phyloP scores from a whole-genome alignment of 2,888 invertebrate species.

The Actias luna region DNA sequence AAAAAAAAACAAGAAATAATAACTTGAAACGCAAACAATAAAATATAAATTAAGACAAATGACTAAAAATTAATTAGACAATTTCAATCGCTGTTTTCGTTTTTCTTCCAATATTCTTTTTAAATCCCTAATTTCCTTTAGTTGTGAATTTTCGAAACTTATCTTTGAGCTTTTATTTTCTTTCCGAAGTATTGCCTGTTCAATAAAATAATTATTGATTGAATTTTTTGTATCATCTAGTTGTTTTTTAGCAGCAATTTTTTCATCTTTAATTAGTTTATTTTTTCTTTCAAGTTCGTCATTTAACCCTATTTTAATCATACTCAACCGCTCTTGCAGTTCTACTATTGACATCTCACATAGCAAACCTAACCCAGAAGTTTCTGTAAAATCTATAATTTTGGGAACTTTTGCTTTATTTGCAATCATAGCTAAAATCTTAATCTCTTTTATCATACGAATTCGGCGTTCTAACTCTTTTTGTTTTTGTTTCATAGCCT shows the following conservation, averaged over 20 bases:
- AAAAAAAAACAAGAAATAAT: neutral
- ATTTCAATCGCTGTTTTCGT: conserved; percentile 56
- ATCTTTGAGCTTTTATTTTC: conserved; percentile 47
- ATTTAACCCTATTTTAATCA: conserved; percentile 73
- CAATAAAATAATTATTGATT: conserved; percentile 60
- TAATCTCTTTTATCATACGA: conserved; percentile 77
- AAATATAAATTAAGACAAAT: neutral
- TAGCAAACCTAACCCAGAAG: conserved; percentile 80
- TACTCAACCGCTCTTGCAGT: conserved; percentile 77
- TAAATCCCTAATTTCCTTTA: conserved; percentile 72
- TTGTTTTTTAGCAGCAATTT: conserved; percentile 66
- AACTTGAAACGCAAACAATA: neutral
- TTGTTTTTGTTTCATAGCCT: conserved; percentile 67
- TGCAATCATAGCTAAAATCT: conserved; percentile 70
- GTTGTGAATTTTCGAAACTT: conserved; percentile 31
- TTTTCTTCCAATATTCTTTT: conserved; percentile 75
- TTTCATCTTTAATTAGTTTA: conserved; percentile 64
- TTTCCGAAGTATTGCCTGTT: conserved; percentile 51
- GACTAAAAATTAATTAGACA: conserved; percentile 27
- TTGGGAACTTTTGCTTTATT: conserved; percentile 75
- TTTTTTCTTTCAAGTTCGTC: conserved; percentile 78
- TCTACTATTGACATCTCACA: conserved; percentile 86
- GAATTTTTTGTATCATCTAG: conserved; percentile 70
- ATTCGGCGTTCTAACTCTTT: conserved; percentile 74
- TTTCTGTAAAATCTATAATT: conserved; percentile 82